Percentiles rank a stretch among this genome's conserved stretches.
phyloP scores from a whole-genome alignment of 2,797 vertebrate genomes.

The Pyrrhura leucotis region DNA sequence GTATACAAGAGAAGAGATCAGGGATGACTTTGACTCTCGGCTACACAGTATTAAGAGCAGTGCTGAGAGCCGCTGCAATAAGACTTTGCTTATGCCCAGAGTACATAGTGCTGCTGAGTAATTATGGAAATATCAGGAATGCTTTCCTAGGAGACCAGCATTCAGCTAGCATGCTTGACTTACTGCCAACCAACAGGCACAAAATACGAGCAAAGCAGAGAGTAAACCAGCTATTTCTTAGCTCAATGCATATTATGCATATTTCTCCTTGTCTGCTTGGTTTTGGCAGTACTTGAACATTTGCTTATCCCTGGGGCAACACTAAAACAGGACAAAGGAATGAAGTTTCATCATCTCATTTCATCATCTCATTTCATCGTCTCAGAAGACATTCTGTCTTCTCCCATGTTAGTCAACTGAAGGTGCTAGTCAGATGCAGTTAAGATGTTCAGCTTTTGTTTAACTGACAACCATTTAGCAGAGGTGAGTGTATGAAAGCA shows the following conservation, averaged over 20 bases:
- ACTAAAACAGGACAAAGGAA: rapidly evolving
- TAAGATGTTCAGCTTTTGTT: background rate
- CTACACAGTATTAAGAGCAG: background rate
- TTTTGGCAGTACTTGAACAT: background rate
- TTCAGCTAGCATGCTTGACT: background rate
- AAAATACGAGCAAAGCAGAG: background rate
- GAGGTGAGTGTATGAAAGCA: background rate
- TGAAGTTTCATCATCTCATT: background rate
- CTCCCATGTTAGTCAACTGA: background rate
- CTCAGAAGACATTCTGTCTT: background rate
- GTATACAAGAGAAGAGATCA: background rate
- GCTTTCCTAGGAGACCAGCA: background rate
- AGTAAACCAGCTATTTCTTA: background rate
- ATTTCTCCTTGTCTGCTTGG: background rate
- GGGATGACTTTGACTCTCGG: background rate
- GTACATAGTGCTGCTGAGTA: background rate
- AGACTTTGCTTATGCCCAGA: background rate
- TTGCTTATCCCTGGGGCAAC: background rate
- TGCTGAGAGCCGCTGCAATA: rapidly evolving
- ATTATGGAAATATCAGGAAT: background rate
- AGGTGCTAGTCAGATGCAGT: too few relatives aligned
- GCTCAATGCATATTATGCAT: rapidly evolving
- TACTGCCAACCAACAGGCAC: background rate
- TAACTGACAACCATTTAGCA: background rate
- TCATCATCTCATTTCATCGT: too few relatives aligned